Percentiles rank a stretch among this genome's conserved stretches.
Evolutionary conservation across 2,113 vertebrate genomes (phyloP).

Genomic region (Odontophorus gujanensis): DNA sequence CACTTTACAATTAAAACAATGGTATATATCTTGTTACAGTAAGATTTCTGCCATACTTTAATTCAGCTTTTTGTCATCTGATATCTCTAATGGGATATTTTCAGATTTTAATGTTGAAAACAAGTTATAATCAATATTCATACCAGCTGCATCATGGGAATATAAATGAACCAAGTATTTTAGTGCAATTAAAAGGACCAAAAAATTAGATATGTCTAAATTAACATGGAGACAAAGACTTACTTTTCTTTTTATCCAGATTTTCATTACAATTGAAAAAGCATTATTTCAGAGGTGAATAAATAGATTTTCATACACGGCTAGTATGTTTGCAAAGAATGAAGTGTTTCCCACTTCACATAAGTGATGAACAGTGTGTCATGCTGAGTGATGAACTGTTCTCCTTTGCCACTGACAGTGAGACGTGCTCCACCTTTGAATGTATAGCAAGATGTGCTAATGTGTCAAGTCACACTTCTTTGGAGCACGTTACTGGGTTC

Average conservation of each 20-base stretch:
- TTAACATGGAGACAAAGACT: background rate
- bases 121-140: slow-evolving; percentile 64
- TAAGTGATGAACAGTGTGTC: background rate
- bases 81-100: slow-evolving; percentile 71
- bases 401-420: background rate
- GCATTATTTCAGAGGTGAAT: background rate
- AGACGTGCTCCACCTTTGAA: background rate
- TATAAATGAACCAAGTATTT: slow-evolving; percentile 23
- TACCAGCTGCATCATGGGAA: slow-evolving; percentile 60
- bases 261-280: background rate
- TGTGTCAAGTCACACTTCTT: slow-evolving; percentile 31
- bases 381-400: slow-evolving; percentile 7
- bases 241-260: background rate
- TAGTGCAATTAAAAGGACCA: slow-evolving; percentile 16
- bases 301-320: background rate
- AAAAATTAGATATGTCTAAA: background rate
- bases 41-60: slow-evolving; percentile 74
- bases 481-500: slow-evolving; percentile 36
- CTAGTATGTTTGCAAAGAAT: background rate
- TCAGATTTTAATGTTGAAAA: slow-evolving; percentile 65
- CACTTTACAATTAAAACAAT: slow-evolving; percentile 67
- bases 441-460: background rate
- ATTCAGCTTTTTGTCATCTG: slow-evolving; percentile 73
- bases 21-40: slow-evolving; percentile 59
- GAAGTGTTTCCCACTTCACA: background rate